Percentiles rank a stretch among this genome's conserved stretches.
Conservation (phyloP, 2,797 vertebrate species). For the Pogonophryne albipinna region DNA sequence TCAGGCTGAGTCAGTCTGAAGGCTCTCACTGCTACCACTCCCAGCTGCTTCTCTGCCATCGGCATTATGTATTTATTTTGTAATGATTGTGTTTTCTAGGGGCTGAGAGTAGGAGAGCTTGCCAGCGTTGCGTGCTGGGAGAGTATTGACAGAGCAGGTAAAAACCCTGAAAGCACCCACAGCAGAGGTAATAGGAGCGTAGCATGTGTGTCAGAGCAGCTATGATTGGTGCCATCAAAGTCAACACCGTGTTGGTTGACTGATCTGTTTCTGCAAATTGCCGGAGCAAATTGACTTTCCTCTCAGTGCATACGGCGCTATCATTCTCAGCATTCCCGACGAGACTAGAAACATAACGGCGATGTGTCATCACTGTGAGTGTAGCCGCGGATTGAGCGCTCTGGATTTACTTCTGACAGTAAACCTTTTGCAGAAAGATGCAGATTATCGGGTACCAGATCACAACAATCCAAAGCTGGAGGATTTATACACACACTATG, state of each 20-base stretch:
- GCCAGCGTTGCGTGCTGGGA: conserved; percentile 33
- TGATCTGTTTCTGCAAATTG: conserved; percentile 54
- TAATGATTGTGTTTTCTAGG: conserved; percentile 72
- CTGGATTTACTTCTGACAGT: conserved; percentile 47
- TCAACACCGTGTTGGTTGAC: conserved; percentile 37
- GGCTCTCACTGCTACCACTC: conserved; percentile 60
- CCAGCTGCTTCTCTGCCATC: conserved; percentile 72
- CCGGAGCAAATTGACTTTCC: conserved; percentile 51
- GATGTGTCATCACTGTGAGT: conserved; percentile 33
- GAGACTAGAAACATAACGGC: conserved; percentile 31
- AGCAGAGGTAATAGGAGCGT: conserved; percentile 30
- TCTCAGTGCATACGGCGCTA: conserved; percentile 31
- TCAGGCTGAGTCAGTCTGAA: conserved; percentile 51
- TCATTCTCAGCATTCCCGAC: conserved; percentile 39
- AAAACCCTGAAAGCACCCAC: conserved; percentile 35
- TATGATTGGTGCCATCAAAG: conserved; percentile 47
- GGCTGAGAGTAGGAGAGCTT: conserved; percentile 37
- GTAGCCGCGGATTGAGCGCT: conserved; percentile 41
- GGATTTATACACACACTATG: too few species aligned
- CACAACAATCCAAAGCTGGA: too few species aligned
- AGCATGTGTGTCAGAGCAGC: conserved; percentile 4
- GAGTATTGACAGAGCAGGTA: conserved; percentile 52
- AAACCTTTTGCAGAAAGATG: conserved; percentile 41
- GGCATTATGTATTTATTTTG: conserved; percentile 77
- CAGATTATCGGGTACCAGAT: conserved; percentile 31